Base-by-base conservation (phyloP, 2,888 invertebrate genomes). In the Rhingia campestris region DNA sequence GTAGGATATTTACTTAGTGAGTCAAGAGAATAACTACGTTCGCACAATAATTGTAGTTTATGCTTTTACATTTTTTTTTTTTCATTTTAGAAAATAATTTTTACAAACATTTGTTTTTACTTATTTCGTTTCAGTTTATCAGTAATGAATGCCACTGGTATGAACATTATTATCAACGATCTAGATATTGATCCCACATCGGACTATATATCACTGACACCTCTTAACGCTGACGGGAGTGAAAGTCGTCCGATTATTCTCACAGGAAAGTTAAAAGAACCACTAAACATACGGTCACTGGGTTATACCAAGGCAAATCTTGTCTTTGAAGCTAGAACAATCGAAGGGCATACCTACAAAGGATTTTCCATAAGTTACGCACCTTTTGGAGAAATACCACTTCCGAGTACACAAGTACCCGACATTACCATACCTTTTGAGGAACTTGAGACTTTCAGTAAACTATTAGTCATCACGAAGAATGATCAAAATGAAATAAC, bases 321-420 rank as follows among this genome's bases (percentile, higher is more conserved):
- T 6, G 66, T 81, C 7, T 87, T 87, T 37, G 43, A 54, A 45
- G 45, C 86, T 3, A 32, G 45, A n/a, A 76, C 81, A 47, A 30
- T n/a, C 2, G 61, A 43, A 12, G 39, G 45, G 0, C 84, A 87
- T 49, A 53, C 33, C 0, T 72, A 82, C 39, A 67, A 14, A 58
- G 87, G 87, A 4, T 87, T 85, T 51, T 67, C 77, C 33, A 39
- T 87, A 1, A 82, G 69, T 4, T 87, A 86, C 53, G 43, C 33
- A 2, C 84, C 86, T 2, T 86, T 75, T 58, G 86, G 84, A 9
- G 80, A 84, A 41, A 63, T 53, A 30, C 49, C 58, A 6, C 10
- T 12, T 37, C 49, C 81, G 6, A 9, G 49, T 10, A 86, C 81
- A 39, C 85, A 81, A 37, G 84, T 86, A 43, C 77, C 86, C 4